phyloP scores from a whole-genome alignment of 2,797 vertebrate species.

The Phrynocephalus vlangalii region DNA sequence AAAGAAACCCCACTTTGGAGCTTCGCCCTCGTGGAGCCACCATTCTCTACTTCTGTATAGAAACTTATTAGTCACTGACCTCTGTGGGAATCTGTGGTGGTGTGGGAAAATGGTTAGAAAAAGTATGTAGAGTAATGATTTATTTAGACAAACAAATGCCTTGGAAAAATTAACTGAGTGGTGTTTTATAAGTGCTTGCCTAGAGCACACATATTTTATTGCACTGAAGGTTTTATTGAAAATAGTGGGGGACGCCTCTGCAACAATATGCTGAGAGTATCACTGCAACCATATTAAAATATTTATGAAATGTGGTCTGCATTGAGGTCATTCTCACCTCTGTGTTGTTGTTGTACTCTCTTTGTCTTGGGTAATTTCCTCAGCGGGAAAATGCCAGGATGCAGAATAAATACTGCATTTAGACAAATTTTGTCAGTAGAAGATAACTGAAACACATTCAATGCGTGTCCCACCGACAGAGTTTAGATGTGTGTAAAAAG shows the following conservation, averaged over 20 bases:
- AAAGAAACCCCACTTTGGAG: too few relatives aligned
- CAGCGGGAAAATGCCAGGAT: neutral
- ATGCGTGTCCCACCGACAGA: neutral
- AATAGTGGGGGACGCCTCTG: neutral
- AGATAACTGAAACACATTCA: neutral
- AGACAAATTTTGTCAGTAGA: neutral
- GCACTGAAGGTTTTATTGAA: neutral
- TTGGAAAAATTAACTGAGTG: constrained; percentile 11
- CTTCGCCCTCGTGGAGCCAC: too few relatives aligned
- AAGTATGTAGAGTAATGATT: neutral
- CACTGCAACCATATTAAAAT: neutral
- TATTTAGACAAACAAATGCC: constrained; percentile 24
- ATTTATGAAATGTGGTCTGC: constrained; percentile 8
- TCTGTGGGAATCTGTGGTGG: neutral
- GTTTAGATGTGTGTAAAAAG: neutral
- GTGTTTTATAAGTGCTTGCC: neutral
- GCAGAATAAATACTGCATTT: neutral
- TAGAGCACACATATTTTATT: neutral
- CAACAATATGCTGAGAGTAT: neutral
- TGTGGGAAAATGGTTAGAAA: neutral
- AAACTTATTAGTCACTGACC: neutral
- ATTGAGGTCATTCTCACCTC: constrained; percentile 14
- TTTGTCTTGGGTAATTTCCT: neutral
- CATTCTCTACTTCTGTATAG: neutral
- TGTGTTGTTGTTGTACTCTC: neutral